A percentile compares a stretch with the other conserved stretches of the same genome.
Evolutionary conservation across 30 jellyfish, hydroid and myxozoan genomes (phyloP).

Genomic region (Hydra vulgaris): DNA sequence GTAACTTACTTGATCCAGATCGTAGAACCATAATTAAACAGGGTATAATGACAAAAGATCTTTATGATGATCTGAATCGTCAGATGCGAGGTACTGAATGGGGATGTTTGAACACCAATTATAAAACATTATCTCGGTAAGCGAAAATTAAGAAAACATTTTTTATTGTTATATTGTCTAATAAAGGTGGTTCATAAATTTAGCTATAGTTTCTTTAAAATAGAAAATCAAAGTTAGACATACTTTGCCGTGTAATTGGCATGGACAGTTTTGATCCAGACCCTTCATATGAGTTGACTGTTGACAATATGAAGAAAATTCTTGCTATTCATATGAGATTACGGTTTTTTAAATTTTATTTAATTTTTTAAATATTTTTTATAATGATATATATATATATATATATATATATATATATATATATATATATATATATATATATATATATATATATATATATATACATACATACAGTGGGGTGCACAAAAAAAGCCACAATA

Average conservation of each 20-base stretch:
- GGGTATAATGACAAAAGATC: conserved; percentile 27
- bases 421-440: too few relatives aligned
- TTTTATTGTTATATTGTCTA: too few relatives aligned
- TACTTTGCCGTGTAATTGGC: conserved; percentile 63
- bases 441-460: too few relatives aligned
- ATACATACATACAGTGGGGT: too few relatives aligned
- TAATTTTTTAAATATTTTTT: background rate
- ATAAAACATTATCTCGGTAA: background rate
- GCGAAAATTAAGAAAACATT: too few relatives aligned
- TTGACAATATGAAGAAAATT: conserved; percentile 61
- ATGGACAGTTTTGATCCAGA: conserved; percentile 48
- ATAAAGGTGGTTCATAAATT: too few relatives aligned
- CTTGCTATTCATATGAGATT: conserved; percentile 68
- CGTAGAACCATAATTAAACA: conserved; percentile 9
- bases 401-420: too few relatives aligned
- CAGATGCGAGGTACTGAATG: conserved; percentile 19
- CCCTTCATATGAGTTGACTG: conserved; percentile 49
- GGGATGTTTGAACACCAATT: conserved; percentile 13
- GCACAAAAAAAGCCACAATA: too few relatives aligned
- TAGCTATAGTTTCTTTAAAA: too few relatives aligned
- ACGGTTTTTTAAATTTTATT: conserved; percentile 18
- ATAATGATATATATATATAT: background rate
- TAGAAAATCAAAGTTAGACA: conserved; percentile 12
- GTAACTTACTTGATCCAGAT: conserved; percentile 44
- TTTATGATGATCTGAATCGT: conserved; percentile 20